phyloP scores from a whole-genome alignment of 2,113 vertebrate genomes.

The Geothlypis trichas region DNA sequence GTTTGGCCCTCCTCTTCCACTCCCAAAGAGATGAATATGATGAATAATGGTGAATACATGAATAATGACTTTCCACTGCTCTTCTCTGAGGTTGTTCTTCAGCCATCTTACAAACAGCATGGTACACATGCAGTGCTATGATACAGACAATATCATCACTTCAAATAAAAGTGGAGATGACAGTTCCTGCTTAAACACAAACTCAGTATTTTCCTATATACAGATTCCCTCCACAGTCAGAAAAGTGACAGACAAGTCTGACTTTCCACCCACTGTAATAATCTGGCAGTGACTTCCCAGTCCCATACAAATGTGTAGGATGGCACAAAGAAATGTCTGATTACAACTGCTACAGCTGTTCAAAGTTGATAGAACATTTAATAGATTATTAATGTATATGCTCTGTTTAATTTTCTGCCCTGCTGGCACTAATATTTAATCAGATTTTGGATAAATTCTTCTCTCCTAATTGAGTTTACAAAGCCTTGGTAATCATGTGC shows the following conservation, averaged over 20 bases:
- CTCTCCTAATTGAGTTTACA: conserved; percentile 51
- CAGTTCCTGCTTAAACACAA: neutral
- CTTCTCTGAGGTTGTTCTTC: neutral
- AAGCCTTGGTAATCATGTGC: conserved; percentile 3
- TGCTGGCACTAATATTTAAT: conserved; percentile 55
- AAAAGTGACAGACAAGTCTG: neutral
- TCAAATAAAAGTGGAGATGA: neutral
- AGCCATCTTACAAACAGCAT: neutral
- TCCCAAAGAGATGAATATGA: neutral
- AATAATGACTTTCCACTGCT: neutral
- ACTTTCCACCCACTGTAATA: neutral
- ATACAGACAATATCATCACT: neutral
- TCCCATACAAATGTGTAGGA: neutral
- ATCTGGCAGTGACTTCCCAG: neutral
- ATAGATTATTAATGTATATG: conserved; percentile 45
- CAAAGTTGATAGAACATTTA: conserved; percentile 39
- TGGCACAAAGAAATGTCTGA: neutral
- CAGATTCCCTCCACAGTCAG: neutral
- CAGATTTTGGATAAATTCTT: conserved; percentile 40
- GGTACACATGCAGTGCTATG: neutral
- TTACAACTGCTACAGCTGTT: conserved; percentile 26
- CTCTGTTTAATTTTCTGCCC: conserved; percentile 59
- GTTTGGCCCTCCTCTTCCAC: neutral
- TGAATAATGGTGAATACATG: neutral
- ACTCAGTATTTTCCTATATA: neutral